phyloP scores from a whole-genome alignment of 2,888 invertebrate species.

The Psylliodes chrysocephalus region DNA sequence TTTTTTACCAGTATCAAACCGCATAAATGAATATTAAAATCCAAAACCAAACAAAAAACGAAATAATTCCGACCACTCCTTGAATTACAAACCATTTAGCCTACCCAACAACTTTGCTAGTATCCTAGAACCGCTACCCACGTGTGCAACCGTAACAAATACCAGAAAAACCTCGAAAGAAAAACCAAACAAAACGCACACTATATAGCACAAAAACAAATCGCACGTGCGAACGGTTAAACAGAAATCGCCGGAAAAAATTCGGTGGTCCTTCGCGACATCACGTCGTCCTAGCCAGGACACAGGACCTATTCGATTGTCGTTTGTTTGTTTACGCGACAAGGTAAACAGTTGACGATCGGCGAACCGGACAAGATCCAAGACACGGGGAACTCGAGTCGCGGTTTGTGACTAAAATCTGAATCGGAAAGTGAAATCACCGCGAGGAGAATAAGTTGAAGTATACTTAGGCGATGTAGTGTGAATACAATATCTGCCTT shows the following conservation, averaged over 20 bases:
- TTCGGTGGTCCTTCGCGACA: neutral
- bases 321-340: slow-evolving; percentile 12
- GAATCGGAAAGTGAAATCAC: slow-evolving; percentile 30
- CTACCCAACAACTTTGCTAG: slow-evolving; percentile 27
- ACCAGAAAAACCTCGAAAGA: neutral
- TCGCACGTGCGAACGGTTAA: neutral
- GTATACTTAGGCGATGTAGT: slow-evolving; percentile 17
- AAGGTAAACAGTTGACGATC: slow-evolving; percentile 5
- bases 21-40: neutral
- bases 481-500: slow-evolving; percentile 23
- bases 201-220: neutral
- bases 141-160: slow-evolving; percentile 16
- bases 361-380: neutral
- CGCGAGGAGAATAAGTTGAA: slow-evolving; percentile 8
- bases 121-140: slow-evolving; percentile 24
- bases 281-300: neutral
- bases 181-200: neutral
- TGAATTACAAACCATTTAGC: slow-evolving; percentile 21
- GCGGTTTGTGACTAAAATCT: slow-evolving; percentile 26
- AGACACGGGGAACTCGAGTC: slow-evolving; percentile 17
- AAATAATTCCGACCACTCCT: slow-evolving; percentile 38
- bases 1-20: too few relatives aligned
- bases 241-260: too few relatives aligned
- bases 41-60: slow-evolving; percentile 5
- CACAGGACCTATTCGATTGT: neutral